phyloP scores from a whole-genome alignment of 2,888 invertebrate species.

The Drosophila lacicola region DNA sequence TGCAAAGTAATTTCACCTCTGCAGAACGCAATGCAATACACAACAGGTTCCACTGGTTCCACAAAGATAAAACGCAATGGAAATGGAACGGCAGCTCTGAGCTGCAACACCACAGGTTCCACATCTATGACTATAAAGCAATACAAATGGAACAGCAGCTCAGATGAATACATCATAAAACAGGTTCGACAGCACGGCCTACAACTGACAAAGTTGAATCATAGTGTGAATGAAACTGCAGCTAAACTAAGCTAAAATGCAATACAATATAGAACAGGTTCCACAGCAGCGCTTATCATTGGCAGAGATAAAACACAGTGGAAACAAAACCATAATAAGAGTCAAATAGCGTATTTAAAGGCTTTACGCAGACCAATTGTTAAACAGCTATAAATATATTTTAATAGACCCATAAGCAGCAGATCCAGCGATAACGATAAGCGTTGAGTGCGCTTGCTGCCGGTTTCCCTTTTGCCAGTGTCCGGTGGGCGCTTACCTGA shows the following conservation, averaged over 20 bases:
- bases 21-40: background rate
- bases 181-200: slow-evolving; percentile 19
- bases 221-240: slow-evolving; percentile 2
- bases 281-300: slow-evolving; percentile 15
- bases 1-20: slow-evolving; percentile 7
- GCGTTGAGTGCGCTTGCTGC: slow-evolving; percentile 8
- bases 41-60: slow-evolving; percentile 23
- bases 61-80: slow-evolving; percentile 16
- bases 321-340: slow-evolving; percentile 7
- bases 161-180: background rate
- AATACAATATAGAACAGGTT: slow-evolving; percentile 4
- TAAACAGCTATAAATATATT: slow-evolving; percentile 23
- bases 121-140: background rate
- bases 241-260: no score
- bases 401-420: background rate
- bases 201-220: background rate
- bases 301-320: slow-evolving; percentile 1
- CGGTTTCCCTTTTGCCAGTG: slow-evolving; percentile 3
- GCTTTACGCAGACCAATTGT: slow-evolving; percentile 11
- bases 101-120: background rate
- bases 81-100: slow-evolving; percentile 4
- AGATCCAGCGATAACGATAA: slow-evolving; percentile 36
- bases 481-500: slow-evolving; percentile 82
- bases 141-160: background rate
- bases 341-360: background rate